Conservation (phyloP, 2,888 invertebrate genomes). For the Acrocyrtus sp. region DNA sequence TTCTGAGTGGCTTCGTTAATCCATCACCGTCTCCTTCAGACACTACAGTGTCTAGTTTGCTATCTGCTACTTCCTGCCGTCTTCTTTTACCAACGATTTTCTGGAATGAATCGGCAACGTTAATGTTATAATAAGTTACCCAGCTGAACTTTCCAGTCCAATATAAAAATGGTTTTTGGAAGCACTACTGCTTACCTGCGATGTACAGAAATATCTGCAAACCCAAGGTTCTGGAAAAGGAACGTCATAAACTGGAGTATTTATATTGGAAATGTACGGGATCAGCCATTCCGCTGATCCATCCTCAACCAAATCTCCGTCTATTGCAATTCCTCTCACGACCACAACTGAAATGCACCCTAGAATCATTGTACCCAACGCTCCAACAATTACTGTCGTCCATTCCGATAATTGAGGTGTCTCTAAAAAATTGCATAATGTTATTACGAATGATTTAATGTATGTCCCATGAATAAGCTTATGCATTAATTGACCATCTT, state of each 20-base stretch:
- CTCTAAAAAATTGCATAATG: conserved; percentile 72
- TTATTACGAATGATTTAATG: too few species aligned
- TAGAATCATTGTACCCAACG: conserved; percentile 78
- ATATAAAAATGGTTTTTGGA: background rate
- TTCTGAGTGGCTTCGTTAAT: conserved; percentile 23
- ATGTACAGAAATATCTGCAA: conserved; percentile 55
- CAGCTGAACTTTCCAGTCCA: too few species aligned
- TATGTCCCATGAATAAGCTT: too few species aligned
- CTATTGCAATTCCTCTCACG: conserved; percentile 88
- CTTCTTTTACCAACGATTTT: conserved; percentile 3
- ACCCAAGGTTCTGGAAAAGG: conserved; percentile 62
- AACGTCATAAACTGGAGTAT: conserved; percentile 38
- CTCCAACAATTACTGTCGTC: conserved; percentile 81
- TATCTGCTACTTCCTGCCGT: conserved; percentile 18
- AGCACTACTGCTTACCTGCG: conserved; percentile 42
- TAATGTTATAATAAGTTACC: background rate
- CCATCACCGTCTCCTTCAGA: background rate
- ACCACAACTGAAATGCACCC: conserved; percentile 89
- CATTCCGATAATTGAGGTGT: conserved; percentile 80
- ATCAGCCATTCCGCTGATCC: conserved; percentile 71
- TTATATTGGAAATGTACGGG: conserved; percentile 51
- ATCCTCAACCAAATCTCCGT: conserved; percentile 84
- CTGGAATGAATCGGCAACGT: background rate
- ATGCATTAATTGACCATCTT: too few species aligned
- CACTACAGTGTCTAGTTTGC: background rate